Evolutionary conservation across 2,888 invertebrate genomes (phyloP).

Genomic region (Fragum whitleyi): DNA sequence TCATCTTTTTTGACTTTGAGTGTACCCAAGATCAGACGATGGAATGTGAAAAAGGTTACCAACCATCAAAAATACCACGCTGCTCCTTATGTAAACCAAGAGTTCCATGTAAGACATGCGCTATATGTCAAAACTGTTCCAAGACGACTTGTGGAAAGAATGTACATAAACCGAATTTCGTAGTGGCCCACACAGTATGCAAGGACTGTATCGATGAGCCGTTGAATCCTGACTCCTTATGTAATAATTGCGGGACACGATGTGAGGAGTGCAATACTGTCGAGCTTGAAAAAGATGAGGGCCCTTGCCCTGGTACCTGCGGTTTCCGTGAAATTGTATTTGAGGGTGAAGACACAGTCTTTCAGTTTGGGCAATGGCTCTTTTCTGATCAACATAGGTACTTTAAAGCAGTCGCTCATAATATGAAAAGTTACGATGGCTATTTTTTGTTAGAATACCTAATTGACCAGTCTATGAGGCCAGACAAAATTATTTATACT

Average conservation of each 20-base stretch:
- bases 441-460: slow-evolving; percentile 56
- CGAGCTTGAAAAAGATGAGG: slow-evolving; percentile 31
- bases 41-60: too few relatives aligned
- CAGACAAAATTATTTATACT: too few relatives aligned
- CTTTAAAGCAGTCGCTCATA: slow-evolving; percentile 53
- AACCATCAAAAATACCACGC: too few relatives aligned
- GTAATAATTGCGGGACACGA: slow-evolving; percentile 35
- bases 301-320: slow-evolving; percentile 49
- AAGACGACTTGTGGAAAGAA: too few relatives aligned
- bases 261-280: slow-evolving; percentile 25
- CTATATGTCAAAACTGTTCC: too few relatives aligned
- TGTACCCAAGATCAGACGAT: too few relatives aligned
- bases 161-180: too few relatives aligned
- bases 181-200: too few relatives aligned
- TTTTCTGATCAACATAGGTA: slow-evolving; percentile 39
- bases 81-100: too few relatives aligned
- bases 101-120: too few relatives aligned
- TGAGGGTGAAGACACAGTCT: slow-evolving; percentile 34
- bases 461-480: too few relatives aligned
- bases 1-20: too few relatives aligned
- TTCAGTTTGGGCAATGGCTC: slow-evolving; percentile 43
- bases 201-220: slow-evolving; percentile 25
- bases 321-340: slow-evolving; percentile 51
- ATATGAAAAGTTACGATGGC: slow-evolving; percentile 52
- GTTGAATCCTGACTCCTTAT: slow-evolving; percentile 28